Evolutionary conservation across 2,888 invertebrate genomes (phyloP).

Genomic region (Amphipoea lucens): DNA sequence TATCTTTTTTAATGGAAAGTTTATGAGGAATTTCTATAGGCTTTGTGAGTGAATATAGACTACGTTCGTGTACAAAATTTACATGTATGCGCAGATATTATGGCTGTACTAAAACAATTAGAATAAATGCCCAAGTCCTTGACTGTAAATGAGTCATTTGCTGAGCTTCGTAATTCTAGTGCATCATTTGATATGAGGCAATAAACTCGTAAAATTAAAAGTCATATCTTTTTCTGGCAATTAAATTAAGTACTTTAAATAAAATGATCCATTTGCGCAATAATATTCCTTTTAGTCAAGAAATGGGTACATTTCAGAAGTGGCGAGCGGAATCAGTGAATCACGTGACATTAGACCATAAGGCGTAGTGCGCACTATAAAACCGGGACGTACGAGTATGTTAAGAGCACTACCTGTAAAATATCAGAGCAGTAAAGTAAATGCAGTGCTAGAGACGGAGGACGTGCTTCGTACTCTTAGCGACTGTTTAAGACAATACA

Average conservation of each 20-base stretch:
- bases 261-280: conserved; percentile 25
- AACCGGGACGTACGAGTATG: conserved; percentile 84
- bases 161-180: background rate
- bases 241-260: conserved; percentile 24
- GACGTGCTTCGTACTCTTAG: conserved; percentile 81
- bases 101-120: conserved; percentile 9
- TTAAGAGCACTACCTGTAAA: conserved; percentile 90
- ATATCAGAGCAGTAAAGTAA: conserved; percentile 90
- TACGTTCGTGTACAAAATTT: conserved; percentile 38
- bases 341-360: conserved; percentile 89
- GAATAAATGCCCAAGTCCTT: background rate
- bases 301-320: conserved; percentile 55
- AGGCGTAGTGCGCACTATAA: conserved; percentile 88
- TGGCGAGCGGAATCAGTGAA: conserved; percentile 75
- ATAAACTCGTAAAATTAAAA: conserved; percentile 35
- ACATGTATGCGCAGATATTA: conserved; percentile 1
- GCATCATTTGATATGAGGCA: conserved; percentile 7
- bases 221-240: conserved; percentile 3
- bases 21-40: conserved; percentile 77
- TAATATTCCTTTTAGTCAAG: conserved; percentile 51
- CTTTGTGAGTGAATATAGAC: conserved; percentile 72
- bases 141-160: conserved; percentile 7
- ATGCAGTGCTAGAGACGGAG: conserved; percentile 84
- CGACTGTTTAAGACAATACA: conserved; percentile 71
- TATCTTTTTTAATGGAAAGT: conserved; percentile 86